Conservation (phyloP, 2,888 invertebrate genomes). For the Lamellibrachia columna region DNA sequence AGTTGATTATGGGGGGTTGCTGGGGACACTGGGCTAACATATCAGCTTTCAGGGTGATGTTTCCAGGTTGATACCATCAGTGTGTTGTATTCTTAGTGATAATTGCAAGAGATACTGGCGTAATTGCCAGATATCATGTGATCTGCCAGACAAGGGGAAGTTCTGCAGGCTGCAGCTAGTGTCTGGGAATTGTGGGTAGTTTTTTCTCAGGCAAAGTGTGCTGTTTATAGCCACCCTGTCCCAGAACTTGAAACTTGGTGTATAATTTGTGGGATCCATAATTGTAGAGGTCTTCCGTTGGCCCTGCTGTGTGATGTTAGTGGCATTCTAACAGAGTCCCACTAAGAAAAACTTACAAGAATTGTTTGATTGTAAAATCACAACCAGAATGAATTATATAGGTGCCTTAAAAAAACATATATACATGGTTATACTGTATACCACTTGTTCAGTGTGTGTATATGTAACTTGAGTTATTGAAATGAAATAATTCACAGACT, state of each 20-base stretch:
- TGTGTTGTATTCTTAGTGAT: not conserved
- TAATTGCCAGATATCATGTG: not conserved
- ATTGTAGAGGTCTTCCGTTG: not conserved
- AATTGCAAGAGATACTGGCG: not conserved
- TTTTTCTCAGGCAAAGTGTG: not conserved
- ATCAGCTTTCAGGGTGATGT: not conserved
- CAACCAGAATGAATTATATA: not conserved
- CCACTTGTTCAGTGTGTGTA: not conserved
- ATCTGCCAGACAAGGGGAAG: not conserved
- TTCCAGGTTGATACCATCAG: slow-evolving; percentile 11
- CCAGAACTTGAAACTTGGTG: not conserved
- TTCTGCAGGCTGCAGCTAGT: not conserved
- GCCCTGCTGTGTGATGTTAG: not conserved
- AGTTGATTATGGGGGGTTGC: not conserved
- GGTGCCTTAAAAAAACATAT: not conserved
- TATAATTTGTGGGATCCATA: not conserved
- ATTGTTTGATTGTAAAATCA: not conserved
- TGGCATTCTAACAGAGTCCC: not conserved
- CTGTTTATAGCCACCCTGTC: not conserved
- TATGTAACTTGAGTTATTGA: not conserved
- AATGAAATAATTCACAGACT: not conserved
- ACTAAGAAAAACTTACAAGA: not conserved
- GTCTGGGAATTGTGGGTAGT: not conserved
- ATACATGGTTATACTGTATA: not conserved
- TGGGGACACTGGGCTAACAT: not conserved